Evolutionary conservation across 2,888 invertebrate species (phyloP), one percentile per base, ranked within the genome.

Genomic region (Drosophila borborema): DNA sequence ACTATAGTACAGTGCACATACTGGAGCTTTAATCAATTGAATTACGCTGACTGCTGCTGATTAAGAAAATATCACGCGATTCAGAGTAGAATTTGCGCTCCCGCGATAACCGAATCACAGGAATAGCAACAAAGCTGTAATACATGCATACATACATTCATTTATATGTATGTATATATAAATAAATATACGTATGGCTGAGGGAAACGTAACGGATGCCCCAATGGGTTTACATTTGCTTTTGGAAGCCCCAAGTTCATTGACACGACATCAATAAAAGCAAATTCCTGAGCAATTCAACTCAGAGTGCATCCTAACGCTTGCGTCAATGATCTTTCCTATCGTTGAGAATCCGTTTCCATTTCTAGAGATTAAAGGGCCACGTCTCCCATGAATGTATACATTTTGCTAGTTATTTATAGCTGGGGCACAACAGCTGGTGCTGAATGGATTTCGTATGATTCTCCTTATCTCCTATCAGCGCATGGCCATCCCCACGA

Each of bases 41-140:
- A 69, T 82, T 66, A 74, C 73, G 70, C 68, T 77, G 70, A 64
- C 69, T 53, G 58, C 60, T 77, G 65, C 76, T 89, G 90, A 90
- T 88, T 86, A 89, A 82, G 76, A 87, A 83, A 89, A 88, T 81
- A 88, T 88, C 88, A 88, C 90, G 90, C 88, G 88, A 88, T 88
- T 89, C 77, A 80, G 70, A 63, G 80, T 86, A 90, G 87, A 90
- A 89, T 87, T 87, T 87, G 90, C 67, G 81, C 86, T 77, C 67
- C 62, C 38, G 56, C 64, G 80, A 82, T 82, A 79, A 70, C 63
- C 45, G 49, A 36, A 55, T 16, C 48, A 23, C 64, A 65, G 41
- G 66, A 75, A 61, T 48, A 60, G 49, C 60, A 62, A 55, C 62
- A 43, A 59, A 46, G 45, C 38, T 55, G 48, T 55, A 20, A 8